Conservation (phyloP, 2,888 invertebrate genomes). For the Nemurella pictetii region DNA sequence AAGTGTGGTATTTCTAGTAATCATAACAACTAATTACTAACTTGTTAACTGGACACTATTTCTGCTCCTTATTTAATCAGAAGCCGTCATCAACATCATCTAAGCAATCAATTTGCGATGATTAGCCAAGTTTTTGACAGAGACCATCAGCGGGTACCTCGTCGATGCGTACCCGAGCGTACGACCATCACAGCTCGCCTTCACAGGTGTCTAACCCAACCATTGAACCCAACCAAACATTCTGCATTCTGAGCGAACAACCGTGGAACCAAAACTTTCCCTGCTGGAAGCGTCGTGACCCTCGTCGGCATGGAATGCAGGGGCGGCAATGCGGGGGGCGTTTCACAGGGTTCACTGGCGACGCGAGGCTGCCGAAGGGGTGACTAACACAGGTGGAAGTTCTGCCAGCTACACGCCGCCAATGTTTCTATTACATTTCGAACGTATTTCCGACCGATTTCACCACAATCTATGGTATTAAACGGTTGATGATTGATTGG, state of each 20-base stretch:
- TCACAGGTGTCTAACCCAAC: not conserved
- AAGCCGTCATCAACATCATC: too few relatives aligned
- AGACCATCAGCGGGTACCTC: too few relatives aligned
- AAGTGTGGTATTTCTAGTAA: too few relatives aligned
- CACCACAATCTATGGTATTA: not conserved
- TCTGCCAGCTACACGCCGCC: not conserved
- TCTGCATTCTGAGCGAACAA: too few relatives aligned
- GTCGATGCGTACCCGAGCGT: too few relatives aligned
- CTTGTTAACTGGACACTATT: too few relatives aligned
- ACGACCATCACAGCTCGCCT: not conserved
- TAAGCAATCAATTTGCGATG: too few relatives aligned
- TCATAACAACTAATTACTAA: too few relatives aligned
- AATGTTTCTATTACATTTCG: not conserved
- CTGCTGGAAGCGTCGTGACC: not conserved
- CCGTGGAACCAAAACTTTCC: not conserved
- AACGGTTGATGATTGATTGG: not conserved
- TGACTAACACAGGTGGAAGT: not conserved
- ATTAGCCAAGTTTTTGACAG: too few relatives aligned
- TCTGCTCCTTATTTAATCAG: too few relatives aligned
- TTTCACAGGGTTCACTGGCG: not conserved
- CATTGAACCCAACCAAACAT: too few relatives aligned
- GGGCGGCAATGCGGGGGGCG: not conserved
- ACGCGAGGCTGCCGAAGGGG: not conserved
- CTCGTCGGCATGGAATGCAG: too few relatives aligned
- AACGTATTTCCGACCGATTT: not conserved